A percentile compares a stretch with the other conserved stretches of the same genome.
Evolutionary conservation across 2,113 vertebrate species (phyloP).

Genomic region (Cnemophilus loriae): DNA sequence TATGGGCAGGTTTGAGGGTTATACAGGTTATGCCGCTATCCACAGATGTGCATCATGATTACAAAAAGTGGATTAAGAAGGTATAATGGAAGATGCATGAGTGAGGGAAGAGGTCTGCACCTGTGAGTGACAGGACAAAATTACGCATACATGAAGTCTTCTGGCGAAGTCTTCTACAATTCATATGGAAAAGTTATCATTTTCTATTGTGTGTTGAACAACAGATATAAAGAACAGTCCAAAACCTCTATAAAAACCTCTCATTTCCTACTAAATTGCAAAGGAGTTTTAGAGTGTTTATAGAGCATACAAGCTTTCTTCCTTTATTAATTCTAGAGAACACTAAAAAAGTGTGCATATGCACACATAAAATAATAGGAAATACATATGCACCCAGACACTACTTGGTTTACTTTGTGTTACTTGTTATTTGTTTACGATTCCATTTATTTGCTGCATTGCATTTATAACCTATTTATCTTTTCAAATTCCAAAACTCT

Average conservation of each 20-base stretch:
- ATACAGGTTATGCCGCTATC: not conserved
- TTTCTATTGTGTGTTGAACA: not conserved
- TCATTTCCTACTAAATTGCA: not conserved
- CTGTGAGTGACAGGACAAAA: not conserved
- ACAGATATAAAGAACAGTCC: not conserved
- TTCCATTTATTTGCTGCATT: conserved; percentile 5
- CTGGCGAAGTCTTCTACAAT: not conserved
- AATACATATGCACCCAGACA: not conserved
- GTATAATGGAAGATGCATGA: not conserved
- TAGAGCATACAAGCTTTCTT: not conserved
- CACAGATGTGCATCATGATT: not conserved
- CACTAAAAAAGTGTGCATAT: not conserved
- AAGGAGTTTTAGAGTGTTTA: not conserved
- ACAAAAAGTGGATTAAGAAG: not conserved
- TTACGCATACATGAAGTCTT: not conserved
- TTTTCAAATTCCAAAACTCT: conserved; percentile 5
- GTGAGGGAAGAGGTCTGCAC: not conserved
- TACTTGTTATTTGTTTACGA: conserved; percentile 18
- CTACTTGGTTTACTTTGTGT: conserved; percentile 10
- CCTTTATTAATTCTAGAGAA: not conserved
- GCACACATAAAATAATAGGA: not conserved
- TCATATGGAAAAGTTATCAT: not conserved
- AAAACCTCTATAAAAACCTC: not conserved
- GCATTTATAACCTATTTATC: conserved; percentile 37
- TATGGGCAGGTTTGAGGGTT: not conserved